Evolutionary conservation across 2,888 invertebrate species (phyloP).

Genomic region (Archaeoteleia sp.): DNA sequence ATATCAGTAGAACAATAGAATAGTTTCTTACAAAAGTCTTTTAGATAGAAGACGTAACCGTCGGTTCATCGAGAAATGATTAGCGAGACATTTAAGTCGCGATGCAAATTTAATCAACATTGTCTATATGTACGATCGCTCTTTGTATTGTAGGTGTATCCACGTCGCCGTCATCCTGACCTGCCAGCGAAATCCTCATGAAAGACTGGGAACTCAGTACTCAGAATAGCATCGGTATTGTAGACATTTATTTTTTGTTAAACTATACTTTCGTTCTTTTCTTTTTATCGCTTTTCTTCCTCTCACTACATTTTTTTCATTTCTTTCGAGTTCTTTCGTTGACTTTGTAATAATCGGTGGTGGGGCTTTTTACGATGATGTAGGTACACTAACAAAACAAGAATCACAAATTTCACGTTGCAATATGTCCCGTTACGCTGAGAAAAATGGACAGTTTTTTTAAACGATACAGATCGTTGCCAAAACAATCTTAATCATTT

Average conservation of each 20-base stretch:
- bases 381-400: slow-evolving; percentile 14
- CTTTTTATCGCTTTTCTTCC: slow-evolving; percentile 48
- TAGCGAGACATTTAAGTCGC: slow-evolving; percentile 15
- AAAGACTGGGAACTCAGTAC: slow-evolving; percentile 76
- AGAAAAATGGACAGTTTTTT: too few relatives aligned
- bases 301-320: slow-evolving; percentile 38
- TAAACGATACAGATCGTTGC: too few relatives aligned
- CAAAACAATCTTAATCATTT: too few relatives aligned
- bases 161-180: slow-evolving; percentile 75
- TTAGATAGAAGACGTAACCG: slow-evolving; percentile 12
- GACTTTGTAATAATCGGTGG: slow-evolving; percentile 15
- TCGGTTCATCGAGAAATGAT: slow-evolving; percentile 25
- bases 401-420: too few relatives aligned
- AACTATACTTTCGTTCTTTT: slow-evolving; percentile 45
- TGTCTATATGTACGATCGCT: slow-evolving; percentile 69
- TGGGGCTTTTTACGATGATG: slow-evolving; percentile 5
- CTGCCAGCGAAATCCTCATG: slow-evolving; percentile 76
- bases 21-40: neutral
- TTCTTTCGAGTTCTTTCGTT: slow-evolving; percentile 17
- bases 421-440: too few relatives aligned
- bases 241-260: slow-evolving; percentile 71
- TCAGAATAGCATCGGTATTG: slow-evolving; percentile 75
- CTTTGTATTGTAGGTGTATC: slow-evolving; percentile 74
- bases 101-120: slow-evolving; percentile 38
- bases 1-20: too few relatives aligned